phyloP scores from a whole-genome alignment of 2,888 invertebrate species.

The Strigamia maritima region DNA sequence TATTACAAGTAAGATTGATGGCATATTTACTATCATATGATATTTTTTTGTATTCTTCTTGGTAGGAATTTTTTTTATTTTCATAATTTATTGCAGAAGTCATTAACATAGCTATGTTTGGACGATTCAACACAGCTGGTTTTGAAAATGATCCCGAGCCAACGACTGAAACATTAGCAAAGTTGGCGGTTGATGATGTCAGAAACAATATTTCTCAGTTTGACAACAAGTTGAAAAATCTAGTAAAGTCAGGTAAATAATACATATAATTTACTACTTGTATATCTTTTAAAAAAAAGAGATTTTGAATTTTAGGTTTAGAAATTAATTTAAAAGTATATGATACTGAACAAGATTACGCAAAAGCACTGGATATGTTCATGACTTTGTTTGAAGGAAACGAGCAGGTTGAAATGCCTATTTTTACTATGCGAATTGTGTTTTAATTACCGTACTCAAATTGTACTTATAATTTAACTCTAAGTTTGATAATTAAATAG shows the following conservation, averaged over 20 bases:
- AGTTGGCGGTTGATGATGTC: not conserved
- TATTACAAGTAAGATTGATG: no score
- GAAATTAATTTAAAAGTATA: not conserved
- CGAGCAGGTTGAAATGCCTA: not conserved
- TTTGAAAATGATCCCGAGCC: not conserved
- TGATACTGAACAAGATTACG: not conserved
- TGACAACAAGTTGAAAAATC: not conserved
- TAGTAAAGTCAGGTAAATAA: not conserved
- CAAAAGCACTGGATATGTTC: not conserved
- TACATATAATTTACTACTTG: not conserved
- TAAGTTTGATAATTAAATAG: no score
- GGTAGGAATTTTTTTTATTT: no score
- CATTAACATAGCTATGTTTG: not conserved
- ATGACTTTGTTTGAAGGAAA: not conserved
- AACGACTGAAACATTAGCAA: not conserved
- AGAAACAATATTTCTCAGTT: not conserved
- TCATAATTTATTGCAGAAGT: no score
- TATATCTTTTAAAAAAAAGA: no score
- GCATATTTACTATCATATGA: no score
- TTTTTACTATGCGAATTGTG: no score
- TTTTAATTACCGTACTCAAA: no score
- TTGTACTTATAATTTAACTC: no score
- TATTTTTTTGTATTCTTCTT: no score
- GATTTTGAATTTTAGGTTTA: no score
- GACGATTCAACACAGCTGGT: not conserved